These are phyloP conservation scores for Oncopeltus fasciatus DNA, from an alignment of 1,140 invertebrate species.

Conservation along the genomic window DNA sequence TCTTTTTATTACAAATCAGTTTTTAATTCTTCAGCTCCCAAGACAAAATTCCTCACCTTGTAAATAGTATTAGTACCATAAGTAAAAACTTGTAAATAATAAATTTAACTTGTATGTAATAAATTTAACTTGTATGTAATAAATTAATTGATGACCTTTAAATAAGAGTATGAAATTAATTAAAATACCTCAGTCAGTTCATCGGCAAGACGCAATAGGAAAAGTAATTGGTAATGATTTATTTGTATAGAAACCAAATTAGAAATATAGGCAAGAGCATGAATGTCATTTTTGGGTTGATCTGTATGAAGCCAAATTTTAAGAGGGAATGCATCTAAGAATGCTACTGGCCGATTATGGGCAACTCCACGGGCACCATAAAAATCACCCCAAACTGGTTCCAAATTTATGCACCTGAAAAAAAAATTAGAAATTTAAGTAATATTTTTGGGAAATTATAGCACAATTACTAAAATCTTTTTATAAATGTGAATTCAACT, in stretches of 20 bases:
- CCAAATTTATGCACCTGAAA: constrained; percentile 51
- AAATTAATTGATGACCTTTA: too few relatives aligned
- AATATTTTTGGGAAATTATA: too few relatives aligned
- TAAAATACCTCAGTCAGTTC: constrained; percentile 37
- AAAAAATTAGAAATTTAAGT: too few relatives aligned
- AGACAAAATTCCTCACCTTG: too few relatives aligned
- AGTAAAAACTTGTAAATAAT: too few relatives aligned
- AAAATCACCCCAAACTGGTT: constrained; percentile 88
- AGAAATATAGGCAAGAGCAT: constrained; percentile 54
- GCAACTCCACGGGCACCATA: constrained; percentile 58
- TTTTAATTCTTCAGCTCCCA: too few relatives aligned
- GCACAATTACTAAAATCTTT: too few relatives aligned
- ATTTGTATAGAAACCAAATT: constrained; percentile 71
- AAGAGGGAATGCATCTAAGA: constrained; percentile 79
- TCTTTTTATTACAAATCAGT: too few relatives aligned
- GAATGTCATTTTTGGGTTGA: constrained; percentile 39
- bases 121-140: too few relatives aligned
- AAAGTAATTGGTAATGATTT: constrained; percentile 86
- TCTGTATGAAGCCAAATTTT: constrained; percentile 52
- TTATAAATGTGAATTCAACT: too few relatives aligned
- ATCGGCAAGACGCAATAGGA: constrained; percentile 70
- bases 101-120: too few relatives aligned
- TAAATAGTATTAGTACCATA: too few relatives aligned
- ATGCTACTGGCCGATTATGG: constrained; percentile 58
- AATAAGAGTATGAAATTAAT: not conserved